Evolutionary conservation across 2,113 vertebrate genomes (phyloP).

Genomic region (Monopterus albus): DNA sequence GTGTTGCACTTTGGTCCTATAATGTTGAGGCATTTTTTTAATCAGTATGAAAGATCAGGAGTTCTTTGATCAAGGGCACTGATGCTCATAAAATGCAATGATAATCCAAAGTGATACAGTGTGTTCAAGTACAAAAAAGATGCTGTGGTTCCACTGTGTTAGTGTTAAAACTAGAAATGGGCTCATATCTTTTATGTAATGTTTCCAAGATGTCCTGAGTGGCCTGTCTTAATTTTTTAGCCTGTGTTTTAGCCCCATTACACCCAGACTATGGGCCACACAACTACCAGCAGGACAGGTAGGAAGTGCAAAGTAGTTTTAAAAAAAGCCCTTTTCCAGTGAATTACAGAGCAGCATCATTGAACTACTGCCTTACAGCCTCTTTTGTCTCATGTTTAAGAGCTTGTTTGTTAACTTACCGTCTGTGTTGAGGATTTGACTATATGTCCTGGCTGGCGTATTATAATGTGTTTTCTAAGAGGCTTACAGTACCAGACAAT

Average conservation of each 20-base stretch:
- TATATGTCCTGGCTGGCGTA: slow-evolving; percentile 56
- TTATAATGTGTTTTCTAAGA: slow-evolving; percentile 63
- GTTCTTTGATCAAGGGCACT: slow-evolving; percentile 21
- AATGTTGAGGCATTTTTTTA: slow-evolving; percentile 5
- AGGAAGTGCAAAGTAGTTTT: slow-evolving; percentile 6
- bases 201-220: slow-evolving; percentile 3
- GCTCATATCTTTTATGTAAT: slow-evolving; percentile 13
- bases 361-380: slow-evolving; percentile 37
- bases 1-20: slow-evolving; percentile 64
- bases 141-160: neutral
- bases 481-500: slow-evolving; percentile 56
- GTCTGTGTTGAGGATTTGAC: slow-evolving; percentile 54
- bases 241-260: slow-evolving; percentile 16
- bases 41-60: slow-evolving; percentile 18
- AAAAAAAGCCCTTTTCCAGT: neutral
- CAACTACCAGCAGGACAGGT: slow-evolving; percentile 73
- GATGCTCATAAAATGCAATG: slow-evolving; percentile 21
- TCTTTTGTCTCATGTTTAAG: slow-evolving; percentile 52
- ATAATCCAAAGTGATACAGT: slow-evolving; percentile 44
- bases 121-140: slow-evolving; percentile 10
- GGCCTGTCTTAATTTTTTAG: slow-evolving; percentile 14
- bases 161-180: neutral
- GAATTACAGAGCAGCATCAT: slow-evolving; percentile 26
- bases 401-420: slow-evolving; percentile 56
- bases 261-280: neutral